phyloP scores from a whole-genome alignment of 2,797 vertebrate genomes.

The Choloepus didactylus region DNA sequence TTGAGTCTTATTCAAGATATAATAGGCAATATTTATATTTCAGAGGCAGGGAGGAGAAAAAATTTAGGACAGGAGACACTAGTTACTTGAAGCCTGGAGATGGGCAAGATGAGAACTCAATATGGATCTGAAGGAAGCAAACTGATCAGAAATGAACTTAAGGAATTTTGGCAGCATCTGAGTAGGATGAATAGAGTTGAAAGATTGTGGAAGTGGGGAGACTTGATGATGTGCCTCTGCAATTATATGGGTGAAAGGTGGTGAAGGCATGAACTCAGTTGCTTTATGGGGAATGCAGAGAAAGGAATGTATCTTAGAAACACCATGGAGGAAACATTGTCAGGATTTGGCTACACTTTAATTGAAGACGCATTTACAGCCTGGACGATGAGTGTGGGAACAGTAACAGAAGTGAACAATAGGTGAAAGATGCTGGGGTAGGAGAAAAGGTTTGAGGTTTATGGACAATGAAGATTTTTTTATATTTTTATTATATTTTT shows the following conservation, averaged over 20 bases:
- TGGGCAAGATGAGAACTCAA: neutral
- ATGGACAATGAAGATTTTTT: neutral
- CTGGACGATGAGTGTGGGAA: neutral
- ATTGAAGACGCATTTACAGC: neutral
- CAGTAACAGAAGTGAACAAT: neutral
- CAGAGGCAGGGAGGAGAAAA: neutral
- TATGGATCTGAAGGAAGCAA: neutral
- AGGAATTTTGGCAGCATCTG: neutral
- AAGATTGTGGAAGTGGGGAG: neutral
- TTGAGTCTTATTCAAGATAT: neutral
- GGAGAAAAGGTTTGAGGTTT: neutral
- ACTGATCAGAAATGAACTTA: neutral
- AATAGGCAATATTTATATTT: neutral
- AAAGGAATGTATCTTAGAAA: neutral
- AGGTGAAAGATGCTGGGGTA: neutral
- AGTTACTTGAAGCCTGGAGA: neutral
- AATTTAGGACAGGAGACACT: neutral
- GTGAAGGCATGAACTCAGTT: neutral
- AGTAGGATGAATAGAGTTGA: neutral
- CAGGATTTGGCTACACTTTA: neutral
- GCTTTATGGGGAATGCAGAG: neutral
- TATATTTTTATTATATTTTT: neutral
- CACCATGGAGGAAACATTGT: neutral
- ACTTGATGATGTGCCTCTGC: neutral
- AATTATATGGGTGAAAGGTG: neutral